Evolutionary conservation across 2,113 vertebrate species (phyloP).

Genomic region (Microtus montanus): DNA sequence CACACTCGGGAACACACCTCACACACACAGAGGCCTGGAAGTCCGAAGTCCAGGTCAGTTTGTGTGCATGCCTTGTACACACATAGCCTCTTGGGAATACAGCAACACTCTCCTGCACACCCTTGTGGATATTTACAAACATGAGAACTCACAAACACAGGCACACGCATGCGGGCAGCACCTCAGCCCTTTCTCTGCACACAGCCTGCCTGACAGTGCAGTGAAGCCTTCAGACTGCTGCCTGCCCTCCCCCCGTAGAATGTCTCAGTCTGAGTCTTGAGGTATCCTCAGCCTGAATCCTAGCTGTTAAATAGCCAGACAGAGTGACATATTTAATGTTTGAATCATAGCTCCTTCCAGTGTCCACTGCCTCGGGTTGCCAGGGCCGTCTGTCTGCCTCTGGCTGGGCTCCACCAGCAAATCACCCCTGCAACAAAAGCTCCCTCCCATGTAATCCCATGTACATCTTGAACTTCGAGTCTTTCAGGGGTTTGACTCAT

Average conservation of each 20-base stretch:
- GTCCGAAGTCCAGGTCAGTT: neutral
- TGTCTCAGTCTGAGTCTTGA: neutral
- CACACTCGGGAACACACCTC: neutral
- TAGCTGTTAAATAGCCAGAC: neutral
- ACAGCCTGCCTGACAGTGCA: neutral
- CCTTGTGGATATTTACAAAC: rapidly evolving
- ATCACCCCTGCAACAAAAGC: neutral
- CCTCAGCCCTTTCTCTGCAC: neutral
- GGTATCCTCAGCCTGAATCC: neutral
- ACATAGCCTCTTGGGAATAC: neutral
- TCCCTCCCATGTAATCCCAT: neutral
- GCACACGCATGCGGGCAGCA: neutral
- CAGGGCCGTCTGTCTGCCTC: neutral
- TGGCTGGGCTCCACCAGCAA: neutral
- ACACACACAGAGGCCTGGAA: neutral
- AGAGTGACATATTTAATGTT: neutral
- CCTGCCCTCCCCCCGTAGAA: neutral
- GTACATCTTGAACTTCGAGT: neutral
- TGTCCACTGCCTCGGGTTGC: neutral
- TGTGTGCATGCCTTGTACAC: neutral
- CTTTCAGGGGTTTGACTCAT: neutral
- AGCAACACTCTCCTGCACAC: neutral
- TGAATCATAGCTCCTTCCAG: neutral
- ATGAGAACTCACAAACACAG: neutral
- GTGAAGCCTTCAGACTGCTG: no score